Conservation (phyloP, 2,797 vertebrate genomes). For the Microcaecilia unicolor region DNA sequence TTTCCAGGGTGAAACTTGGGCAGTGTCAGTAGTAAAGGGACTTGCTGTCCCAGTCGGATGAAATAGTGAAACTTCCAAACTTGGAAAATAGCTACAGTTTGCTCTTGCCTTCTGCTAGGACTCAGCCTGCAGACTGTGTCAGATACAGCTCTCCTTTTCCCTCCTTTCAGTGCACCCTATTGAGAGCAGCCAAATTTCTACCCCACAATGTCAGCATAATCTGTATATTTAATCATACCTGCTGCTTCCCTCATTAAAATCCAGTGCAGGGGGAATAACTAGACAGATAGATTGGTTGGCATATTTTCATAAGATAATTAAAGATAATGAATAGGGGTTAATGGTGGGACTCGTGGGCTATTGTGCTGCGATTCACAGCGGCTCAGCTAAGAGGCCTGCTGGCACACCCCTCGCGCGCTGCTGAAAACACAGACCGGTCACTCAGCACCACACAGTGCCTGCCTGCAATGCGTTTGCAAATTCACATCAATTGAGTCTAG, state of each 20-base stretch:
- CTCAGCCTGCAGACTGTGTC: no score
- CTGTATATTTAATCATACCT: conserved; percentile 8
- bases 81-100: no score
- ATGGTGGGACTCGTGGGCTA: neutral
- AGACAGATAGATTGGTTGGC: conserved; percentile 16
- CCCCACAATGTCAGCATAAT: neutral
- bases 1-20: no score
- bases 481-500: no score
- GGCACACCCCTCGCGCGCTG: neutral
- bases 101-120: no score
- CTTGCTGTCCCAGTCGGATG: no score
- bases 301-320: conserved; percentile 23
- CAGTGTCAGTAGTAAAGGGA: no score
- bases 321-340: conserved; percentile 11
- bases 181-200: conserved; percentile 5
- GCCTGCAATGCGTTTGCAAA: no score
- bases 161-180: conserved; percentile 1
- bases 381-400: neutral
- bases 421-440: neutral
- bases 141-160: no score
- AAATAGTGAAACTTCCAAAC: no score
- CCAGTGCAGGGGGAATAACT: neutral
- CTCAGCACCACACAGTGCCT: neutral
- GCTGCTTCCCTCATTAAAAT: conserved; percentile 10
- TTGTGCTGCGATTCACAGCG: neutral